Conservation (phyloP, 2,888 invertebrate species). For the Mechanitis messenoides region DNA sequence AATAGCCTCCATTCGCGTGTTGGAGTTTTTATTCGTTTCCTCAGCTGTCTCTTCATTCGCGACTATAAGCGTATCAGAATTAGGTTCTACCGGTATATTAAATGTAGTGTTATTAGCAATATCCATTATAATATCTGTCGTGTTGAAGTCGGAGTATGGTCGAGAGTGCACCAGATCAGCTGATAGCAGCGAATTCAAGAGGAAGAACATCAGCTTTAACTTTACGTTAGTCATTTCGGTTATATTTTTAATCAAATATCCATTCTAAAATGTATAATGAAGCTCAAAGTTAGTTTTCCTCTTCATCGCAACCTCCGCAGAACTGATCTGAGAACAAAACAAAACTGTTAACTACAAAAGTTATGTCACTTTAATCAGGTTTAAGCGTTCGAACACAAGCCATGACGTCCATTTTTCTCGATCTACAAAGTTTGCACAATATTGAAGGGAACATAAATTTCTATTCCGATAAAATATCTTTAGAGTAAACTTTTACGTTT, state of each 20-base stretch:
- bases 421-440: conserved; percentile 13
- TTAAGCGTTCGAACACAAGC: conserved; percentile 15
- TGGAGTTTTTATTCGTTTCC: conserved; percentile 54
- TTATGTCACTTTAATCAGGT: conserved; percentile 23
- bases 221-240: conserved; percentile 67
- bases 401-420: conserved; percentile 1
- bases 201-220: conserved; percentile 68
- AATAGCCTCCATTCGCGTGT: conserved; percentile 57
- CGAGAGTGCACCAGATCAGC: conserved; percentile 61
- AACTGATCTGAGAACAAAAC: conserved; percentile 45
- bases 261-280: conserved; percentile 37
- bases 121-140: conserved; percentile 51
- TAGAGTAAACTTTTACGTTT: conserved; percentile 3
- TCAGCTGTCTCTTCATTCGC: conserved; percentile 52
- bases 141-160: conserved; percentile 51
- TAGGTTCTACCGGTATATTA: conserved; percentile 58
- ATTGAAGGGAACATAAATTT: conserved; percentile 11
- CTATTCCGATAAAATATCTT: conserved; percentile 2
- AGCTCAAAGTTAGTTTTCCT: conserved; percentile 29
- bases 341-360: conserved; percentile 35
- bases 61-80: conserved; percentile 65
- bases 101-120: conserved; percentile 54
- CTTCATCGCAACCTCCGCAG: conserved; percentile 24
- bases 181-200: conserved; percentile 57
- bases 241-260: conserved; percentile 37